Evolutionary conservation across 1,140 invertebrate genomes (phyloP), one percentile per base, ranked within the genome.

Genomic region (Drosophila sproati): DNA sequence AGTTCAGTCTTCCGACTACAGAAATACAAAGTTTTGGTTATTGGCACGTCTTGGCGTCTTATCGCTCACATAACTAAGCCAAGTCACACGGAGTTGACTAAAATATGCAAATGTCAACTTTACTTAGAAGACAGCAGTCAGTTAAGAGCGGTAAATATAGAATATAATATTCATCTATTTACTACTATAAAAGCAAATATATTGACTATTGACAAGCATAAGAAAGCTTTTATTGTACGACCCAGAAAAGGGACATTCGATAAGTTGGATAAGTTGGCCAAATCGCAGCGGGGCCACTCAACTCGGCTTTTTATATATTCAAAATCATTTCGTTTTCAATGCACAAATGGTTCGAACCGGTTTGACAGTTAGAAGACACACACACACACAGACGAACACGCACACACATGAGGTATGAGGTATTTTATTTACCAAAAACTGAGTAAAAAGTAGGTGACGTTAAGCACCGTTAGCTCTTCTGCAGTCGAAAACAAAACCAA

Each of bases 251-350:
- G 43, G 39, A 35, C 57, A 12, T 48, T 60, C 35, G n/a, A 43
- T 43, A 64, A 50, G 28, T 54, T 71, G 20, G 20, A 20, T 20
- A 87, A 87, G 52, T 88, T 61, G 83, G 83, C 64, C 83, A 87
- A 87, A 71, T 72, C 37, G 48, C 83, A 47, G 52, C 80, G 47
- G 77, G 83, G 55, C 28, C 54, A 37, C 70, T 67, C 59, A 43
- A 60, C 37, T 78, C 47, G 47, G 47, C 54, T 60, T 54, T 73
- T 54, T 73, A 41, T 37, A 59, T 73, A 59, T 73, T 74, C 62
- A 64, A 76, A 89, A 80, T 83, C 79, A 88, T 88, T 88, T 88
- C 83, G 80, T 89, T 88, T 88, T 88, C 83, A 88, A 89, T 88
- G 77, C 77, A 74, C 74, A 52, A 89, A 67, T 71, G 63, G 50